phyloP scores from a whole-genome alignment of 2,888 invertebrate species.

The Cryptosula pallasiana region DNA sequence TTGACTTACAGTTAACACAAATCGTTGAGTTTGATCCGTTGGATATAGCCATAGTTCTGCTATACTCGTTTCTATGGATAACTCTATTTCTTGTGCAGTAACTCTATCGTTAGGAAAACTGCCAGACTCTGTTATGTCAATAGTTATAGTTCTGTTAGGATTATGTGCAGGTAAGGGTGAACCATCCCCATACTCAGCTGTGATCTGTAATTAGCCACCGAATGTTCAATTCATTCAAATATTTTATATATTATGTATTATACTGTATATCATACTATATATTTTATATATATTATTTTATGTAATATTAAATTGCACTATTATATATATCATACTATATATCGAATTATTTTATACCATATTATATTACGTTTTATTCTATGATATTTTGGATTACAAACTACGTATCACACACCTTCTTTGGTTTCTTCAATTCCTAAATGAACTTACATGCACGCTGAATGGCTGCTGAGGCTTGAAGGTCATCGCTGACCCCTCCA shows the following conservation, averaged over 20 bases:
- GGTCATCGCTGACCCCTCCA: constrained; percentile 87
- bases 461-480: constrained; percentile 94
- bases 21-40: background rate
- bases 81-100: background rate
- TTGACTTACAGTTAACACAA: background rate
- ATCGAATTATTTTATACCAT: no score
- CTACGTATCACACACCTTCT: no score
- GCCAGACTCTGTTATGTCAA: background rate
- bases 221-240: background rate
- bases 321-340: no score
- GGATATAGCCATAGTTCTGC: constrained; percentile 7
- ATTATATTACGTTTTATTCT: no score
- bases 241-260: no score
- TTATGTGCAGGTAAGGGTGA: background rate
- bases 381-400: no score
- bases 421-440: no score
- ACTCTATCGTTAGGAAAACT: background rate
- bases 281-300: no score
- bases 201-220: background rate
- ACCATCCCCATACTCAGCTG: background rate
- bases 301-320: no score
- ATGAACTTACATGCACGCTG: constrained; percentile 71
- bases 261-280: no score
- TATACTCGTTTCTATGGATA: background rate
- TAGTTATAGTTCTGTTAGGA: background rate